Conservation (phyloP, 2,888 invertebrate genomes). For the Petrophora chlorosata region DNA sequence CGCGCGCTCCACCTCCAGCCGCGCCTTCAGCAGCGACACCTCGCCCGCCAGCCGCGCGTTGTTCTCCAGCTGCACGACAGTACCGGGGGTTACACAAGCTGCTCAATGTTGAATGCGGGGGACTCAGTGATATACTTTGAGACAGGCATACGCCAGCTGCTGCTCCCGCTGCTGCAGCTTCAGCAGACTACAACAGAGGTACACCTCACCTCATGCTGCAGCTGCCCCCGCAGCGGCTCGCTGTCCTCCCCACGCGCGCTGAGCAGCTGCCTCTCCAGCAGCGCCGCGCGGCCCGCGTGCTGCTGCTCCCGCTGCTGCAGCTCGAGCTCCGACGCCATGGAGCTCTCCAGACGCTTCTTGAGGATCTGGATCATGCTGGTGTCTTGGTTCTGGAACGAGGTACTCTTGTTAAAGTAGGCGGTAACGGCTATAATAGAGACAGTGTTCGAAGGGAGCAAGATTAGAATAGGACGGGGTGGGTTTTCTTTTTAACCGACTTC, state of each 20-base stretch:
- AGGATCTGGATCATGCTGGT: constrained; percentile 86
- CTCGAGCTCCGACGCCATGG: constrained; percentile 86
- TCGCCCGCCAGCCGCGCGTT: constrained; percentile 77
- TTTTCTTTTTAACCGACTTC: too few species aligned
- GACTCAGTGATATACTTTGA: too few species aligned
- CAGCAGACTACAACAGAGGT: too few species aligned
- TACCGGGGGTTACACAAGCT: too few species aligned
- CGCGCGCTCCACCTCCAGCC: constrained; percentile 79
- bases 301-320: constrained; percentile 84
- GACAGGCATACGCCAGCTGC: too few species aligned
- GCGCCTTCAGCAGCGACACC: constrained; percentile 74
- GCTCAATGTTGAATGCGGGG: too few species aligned
- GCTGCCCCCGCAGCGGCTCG: constrained; percentile 30
- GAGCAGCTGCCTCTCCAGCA: constrained; percentile 45
- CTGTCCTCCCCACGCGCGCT: constrained; percentile 19
- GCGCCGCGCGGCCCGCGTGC: constrained; percentile 68
- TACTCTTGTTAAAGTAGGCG: too few species aligned
- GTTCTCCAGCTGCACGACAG: constrained; percentile 72
- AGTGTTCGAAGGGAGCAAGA: too few species aligned
- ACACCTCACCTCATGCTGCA: constrained; percentile 58
- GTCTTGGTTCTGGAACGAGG: constrained; percentile 83
- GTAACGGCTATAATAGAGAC: too few species aligned
- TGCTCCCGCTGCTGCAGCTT: too few species aligned
- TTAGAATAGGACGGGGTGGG: too few species aligned
- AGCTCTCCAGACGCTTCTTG: constrained; percentile 85